Evolutionary conservation across 1,140 invertebrate genomes (phyloP).

Genomic region (Brevipalpus yothersi): DNA sequence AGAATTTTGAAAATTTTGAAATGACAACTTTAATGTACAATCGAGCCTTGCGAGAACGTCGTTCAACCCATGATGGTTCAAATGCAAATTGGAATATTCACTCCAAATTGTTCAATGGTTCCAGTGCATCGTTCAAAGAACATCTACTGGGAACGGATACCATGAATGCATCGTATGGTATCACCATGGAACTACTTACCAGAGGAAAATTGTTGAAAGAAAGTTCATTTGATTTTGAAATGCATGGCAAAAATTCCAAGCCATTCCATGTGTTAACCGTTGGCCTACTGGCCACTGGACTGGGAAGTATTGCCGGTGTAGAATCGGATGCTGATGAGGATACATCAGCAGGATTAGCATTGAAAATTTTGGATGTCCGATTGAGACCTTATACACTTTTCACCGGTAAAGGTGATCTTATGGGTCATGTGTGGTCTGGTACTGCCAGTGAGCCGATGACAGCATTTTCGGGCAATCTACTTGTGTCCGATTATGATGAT

Average conservation of each 20-base stretch:
- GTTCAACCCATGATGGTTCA: background rate
- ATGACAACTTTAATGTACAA: constrained; percentile 9
- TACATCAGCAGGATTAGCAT: constrained; percentile 57
- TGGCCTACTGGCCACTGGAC: constrained; percentile 51
- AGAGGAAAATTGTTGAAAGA: constrained; percentile 35
- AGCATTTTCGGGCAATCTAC: constrained; percentile 45
- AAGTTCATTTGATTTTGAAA: constrained; percentile 40
- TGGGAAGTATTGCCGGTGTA: constrained; percentile 32
- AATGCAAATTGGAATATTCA: constrained; percentile 11
- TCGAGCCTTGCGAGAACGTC: background rate
- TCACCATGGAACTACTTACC: constrained; percentile 48
- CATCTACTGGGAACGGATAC: constrained; percentile 19
- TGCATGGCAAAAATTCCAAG: constrained; percentile 25
- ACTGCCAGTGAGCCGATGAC: constrained; percentile 52
- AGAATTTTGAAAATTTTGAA: constrained; percentile 9
- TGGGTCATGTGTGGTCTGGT: constrained; percentile 68
- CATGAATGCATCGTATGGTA: constrained; percentile 34
- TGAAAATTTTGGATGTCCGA: constrained; percentile 46
- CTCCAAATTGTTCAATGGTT: constrained; percentile 22
- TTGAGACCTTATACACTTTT: constrained; percentile 63
- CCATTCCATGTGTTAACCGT: constrained; percentile 27
- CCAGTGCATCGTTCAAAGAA: constrained; percentile 3
- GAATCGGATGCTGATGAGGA: constrained; percentile 18
- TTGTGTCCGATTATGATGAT: constrained; percentile 46
- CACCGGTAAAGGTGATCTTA: constrained; percentile 50